phyloP scores from a whole-genome alignment of 1,140 invertebrate genomes.

The Drosophila nikananu region DNA sequence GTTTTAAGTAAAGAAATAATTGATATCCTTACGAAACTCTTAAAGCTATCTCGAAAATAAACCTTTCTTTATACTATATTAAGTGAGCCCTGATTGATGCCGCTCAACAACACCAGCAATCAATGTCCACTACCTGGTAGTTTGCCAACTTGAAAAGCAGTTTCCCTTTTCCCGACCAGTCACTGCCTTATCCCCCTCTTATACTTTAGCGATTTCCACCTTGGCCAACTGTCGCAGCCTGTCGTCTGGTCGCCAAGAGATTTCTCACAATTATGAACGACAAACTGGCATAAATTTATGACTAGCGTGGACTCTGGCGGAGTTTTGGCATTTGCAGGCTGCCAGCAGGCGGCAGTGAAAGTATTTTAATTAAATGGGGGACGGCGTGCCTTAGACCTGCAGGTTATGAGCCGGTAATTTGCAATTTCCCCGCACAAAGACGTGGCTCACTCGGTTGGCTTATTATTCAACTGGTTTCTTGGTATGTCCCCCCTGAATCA shows the following conservation, averaged over 20 bases:
- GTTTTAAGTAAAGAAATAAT: too few species aligned
- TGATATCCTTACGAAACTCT: not conserved
- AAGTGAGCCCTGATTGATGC: conserved; percentile 13
- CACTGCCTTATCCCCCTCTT: conserved; percentile 2
- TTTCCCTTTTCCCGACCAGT: conserved; percentile 9
- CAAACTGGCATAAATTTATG: conserved; percentile 56
- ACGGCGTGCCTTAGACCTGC: conserved; percentile 49
- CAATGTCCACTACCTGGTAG: conserved; percentile 7
- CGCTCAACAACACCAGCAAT: conserved; percentile 13
- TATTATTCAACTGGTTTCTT: conserved; percentile 80
- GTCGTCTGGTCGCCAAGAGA: conserved; percentile 21
- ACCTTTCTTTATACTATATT: not conserved
- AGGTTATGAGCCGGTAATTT: conserved; percentile 76
- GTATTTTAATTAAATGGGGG: conserved; percentile 74
- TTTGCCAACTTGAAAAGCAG: conserved; percentile 7
- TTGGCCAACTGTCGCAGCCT: conserved; percentile 44
- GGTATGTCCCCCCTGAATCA: conserved; percentile 39
- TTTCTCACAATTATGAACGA: conserved; percentile 70
- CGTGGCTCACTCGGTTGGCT: conserved; percentile 52
- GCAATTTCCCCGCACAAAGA: conserved; percentile 67
- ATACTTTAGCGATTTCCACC: conserved; percentile 5
- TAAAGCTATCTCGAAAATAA: not conserved
- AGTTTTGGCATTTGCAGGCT: conserved; percentile 43
- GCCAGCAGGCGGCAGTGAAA: conserved; percentile 69
- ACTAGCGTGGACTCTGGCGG: conserved; percentile 4